Conservation (phyloP, 2,888 invertebrate genomes). For the Leistus spinibarbis region DNA sequence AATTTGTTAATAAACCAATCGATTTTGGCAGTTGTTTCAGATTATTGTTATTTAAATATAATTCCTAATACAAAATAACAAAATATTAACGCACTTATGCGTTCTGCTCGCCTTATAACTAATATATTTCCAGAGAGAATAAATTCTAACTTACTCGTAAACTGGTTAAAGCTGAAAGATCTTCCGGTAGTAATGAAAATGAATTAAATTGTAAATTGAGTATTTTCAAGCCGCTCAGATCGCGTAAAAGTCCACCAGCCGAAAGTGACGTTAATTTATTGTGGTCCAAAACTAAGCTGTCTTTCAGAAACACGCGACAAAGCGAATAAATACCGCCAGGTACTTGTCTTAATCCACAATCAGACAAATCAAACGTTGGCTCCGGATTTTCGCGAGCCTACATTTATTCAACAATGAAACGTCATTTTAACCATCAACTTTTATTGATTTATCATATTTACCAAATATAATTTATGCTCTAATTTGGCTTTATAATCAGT, state of each 20-base stretch:
- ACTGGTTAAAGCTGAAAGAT: slow-evolving; percentile 68
- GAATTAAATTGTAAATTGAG: slow-evolving; percentile 72
- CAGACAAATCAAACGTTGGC: slow-evolving; percentile 78
- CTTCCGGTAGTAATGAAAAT: slow-evolving; percentile 67
- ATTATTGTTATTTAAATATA: slow-evolving; percentile 75
- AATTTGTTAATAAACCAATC: slow-evolving; percentile 66
- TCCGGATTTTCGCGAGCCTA: slow-evolving; percentile 81
- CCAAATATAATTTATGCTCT: slow-evolving; percentile 66
- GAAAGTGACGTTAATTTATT: slow-evolving; percentile 73
- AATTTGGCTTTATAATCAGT: slow-evolving; percentile 64
- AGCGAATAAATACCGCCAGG: slow-evolving; percentile 80
- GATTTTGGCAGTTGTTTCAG: slow-evolving; percentile 72
- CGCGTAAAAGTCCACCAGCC: slow-evolving; percentile 74
- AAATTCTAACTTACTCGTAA: slow-evolving; percentile 62
- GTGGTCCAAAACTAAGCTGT: slow-evolving; percentile 67
- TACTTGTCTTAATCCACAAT: slow-evolving; percentile 74
- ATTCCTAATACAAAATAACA: slow-evolving; percentile 62
- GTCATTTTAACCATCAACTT: slow-evolving; percentile 36
- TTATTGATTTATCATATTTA: slow-evolving; percentile 48
- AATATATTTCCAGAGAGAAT: slow-evolving; percentile 17
- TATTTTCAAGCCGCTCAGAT: slow-evolving; percentile 69
- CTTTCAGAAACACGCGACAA: slow-evolving; percentile 83
- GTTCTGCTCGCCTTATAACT: too few species aligned
- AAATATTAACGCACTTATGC: slow-evolving; percentile 28
- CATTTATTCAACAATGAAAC: slow-evolving; percentile 41